Evolutionary conservation across 2,888 invertebrate genomes (phyloP).

Genomic region (Euzophera pinguis): DNA sequence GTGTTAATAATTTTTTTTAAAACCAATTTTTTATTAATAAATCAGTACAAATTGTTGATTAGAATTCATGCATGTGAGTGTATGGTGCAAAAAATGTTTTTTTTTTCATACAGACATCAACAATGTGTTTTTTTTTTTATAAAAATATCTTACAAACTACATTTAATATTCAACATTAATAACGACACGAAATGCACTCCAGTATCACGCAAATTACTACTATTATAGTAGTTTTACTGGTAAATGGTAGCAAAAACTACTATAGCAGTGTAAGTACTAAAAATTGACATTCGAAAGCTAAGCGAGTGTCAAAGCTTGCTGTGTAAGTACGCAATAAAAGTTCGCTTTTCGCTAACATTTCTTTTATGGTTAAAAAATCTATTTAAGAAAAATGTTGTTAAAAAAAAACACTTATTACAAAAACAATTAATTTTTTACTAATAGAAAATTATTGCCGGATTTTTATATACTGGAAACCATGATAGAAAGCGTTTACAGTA

Average conservation of each 20-base stretch:
- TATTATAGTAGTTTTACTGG: not conserved
- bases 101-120: not conserved
- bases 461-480: too few species aligned
- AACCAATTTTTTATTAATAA: not conserved
- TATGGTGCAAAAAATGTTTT: not conserved
- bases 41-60: not conserved
- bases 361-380: too few species aligned
- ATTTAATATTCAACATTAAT: not conserved
- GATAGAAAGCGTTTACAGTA: too few species aligned
- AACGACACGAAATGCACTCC: conserved; percentile 3
- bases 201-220: not conserved
- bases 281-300: not conserved
- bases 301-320: conserved; percentile 1
- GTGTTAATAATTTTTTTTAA: not conserved
- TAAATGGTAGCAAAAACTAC: not conserved
- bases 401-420: not conserved
- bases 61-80: not conserved
- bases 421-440: too few species aligned
- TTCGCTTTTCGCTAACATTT: not conserved
- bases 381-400: too few species aligned
- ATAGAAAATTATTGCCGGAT: too few species aligned
- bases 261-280: not conserved
- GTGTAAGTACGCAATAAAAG: not conserved
- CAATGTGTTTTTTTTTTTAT: not conserved
- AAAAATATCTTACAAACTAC: not conserved